phyloP scores from a whole-genome alignment of 2,888 invertebrate species.

The Trissolcus japonicus region DNA sequence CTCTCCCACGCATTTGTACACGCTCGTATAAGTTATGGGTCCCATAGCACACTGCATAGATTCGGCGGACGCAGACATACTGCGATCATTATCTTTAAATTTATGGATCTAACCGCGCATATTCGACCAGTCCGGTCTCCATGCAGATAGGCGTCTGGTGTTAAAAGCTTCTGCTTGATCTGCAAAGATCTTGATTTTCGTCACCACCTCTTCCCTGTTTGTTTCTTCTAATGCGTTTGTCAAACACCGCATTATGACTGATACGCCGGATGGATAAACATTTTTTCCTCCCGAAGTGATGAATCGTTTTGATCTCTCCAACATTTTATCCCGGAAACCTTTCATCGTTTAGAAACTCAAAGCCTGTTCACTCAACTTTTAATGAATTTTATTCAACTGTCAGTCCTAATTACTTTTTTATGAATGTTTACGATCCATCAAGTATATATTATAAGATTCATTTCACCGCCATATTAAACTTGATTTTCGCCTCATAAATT shows the following conservation, averaged over 20 bases:
- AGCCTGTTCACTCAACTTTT: no score
- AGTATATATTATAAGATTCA: no score
- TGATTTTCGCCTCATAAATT: no score
- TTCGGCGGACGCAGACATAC: conserved; percentile 75
- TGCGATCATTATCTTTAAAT: conserved; percentile 75
- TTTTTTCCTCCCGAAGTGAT: neutral
- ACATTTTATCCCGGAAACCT: no score
- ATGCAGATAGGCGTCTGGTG: conserved; percentile 63
- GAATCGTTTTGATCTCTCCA: neutral
- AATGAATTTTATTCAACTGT: no score
- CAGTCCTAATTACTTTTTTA: no score
- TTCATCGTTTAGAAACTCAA: no score
- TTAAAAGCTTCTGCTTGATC: conserved; percentile 66
- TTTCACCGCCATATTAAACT: no score
- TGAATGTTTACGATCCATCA: no score
- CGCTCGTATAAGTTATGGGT: conserved; percentile 73
- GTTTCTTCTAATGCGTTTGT: conserved; percentile 33
- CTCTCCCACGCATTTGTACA: conserved; percentile 64
- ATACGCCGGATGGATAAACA: conserved; percentile 3
- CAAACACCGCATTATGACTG: conserved; percentile 34
- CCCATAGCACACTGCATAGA: conserved; percentile 74
- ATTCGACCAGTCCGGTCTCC: conserved; percentile 52
- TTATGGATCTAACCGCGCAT: conserved; percentile 68
- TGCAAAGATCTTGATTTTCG: conserved; percentile 54
- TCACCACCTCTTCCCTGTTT: conserved; percentile 50